These are phyloP conservation scores for Gallinago media DNA, from an alignment of 2,113 vertebrate genomes.

Conservation along the genomic window DNA sequence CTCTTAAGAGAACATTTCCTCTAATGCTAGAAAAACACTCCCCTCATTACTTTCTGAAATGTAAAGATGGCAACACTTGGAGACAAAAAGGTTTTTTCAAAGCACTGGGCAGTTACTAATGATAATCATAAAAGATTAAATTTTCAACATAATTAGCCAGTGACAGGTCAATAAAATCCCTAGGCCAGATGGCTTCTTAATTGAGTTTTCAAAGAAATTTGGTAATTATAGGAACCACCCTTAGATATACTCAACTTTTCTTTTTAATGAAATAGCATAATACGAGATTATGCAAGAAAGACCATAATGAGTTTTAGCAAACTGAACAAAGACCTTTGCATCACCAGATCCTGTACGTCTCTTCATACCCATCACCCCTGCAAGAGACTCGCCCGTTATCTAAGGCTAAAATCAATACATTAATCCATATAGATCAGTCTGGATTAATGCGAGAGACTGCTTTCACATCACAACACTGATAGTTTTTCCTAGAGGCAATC, in stretches of 20 bases:
- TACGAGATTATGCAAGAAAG: background rate
- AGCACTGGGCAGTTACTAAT: constrained; percentile 4
- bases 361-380: background rate
- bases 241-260: background rate
- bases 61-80: background rate
- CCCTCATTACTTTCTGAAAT: background rate
- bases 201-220: background rate
- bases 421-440: background rate
- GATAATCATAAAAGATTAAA: constrained; percentile 22
- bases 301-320: background rate
- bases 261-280: background rate
- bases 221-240: background rate
- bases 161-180: constrained; percentile 35
- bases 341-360: background rate
- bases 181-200: constrained; percentile 29
- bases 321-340: background rate
- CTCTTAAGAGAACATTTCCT: background rate
- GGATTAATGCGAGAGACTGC: background rate
- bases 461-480: background rate
- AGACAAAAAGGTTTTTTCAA: background rate
- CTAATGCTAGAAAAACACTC: background rate
- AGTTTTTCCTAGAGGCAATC: background rate
- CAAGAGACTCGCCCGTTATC: background rate
- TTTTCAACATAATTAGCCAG: constrained; percentile 34
- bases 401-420: background rate